Conservation (phyloP, 2,888 invertebrate genomes). For the Drosophila acutilabella region DNA sequence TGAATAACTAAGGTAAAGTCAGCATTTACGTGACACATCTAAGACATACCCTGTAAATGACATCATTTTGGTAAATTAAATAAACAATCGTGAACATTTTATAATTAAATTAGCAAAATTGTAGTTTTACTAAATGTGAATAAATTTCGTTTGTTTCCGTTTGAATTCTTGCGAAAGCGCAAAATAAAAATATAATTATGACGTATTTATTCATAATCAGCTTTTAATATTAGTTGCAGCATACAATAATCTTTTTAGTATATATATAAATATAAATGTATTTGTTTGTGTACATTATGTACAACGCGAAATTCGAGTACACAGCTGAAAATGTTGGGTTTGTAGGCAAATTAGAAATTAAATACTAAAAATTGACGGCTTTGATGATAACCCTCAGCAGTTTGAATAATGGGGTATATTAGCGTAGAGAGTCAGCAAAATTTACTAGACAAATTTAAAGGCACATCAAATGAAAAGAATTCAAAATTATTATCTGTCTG, state of each 20-base stretch:
- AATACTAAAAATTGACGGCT: constrained; percentile 5
- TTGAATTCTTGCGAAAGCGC: background rate
- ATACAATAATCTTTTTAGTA: background rate
- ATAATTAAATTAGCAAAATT: too few species aligned
- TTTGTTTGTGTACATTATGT: background rate
- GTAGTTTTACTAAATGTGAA: too few species aligned
- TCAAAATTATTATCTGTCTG: constrained; percentile 18
- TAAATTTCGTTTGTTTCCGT: background rate
- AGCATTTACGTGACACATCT: constrained; percentile 1
- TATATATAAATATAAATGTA: background rate
- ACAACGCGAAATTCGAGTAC: constrained; percentile 16
- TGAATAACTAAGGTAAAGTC: background rate
- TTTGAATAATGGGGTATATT: constrained; percentile 28
- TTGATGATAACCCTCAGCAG: constrained; percentile 36
- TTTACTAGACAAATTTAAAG: constrained; percentile 8
- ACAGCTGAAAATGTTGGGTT: constrained; percentile 25
- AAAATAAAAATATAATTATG: background rate
- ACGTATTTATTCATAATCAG: constrained; percentile 22
- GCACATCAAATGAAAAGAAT: constrained; percentile 16
- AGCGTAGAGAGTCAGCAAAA: constrained; percentile 17
- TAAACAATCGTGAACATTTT: too few species aligned
- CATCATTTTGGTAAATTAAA: background rate
- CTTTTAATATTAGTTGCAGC: background rate
- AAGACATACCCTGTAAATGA: constrained; percentile 13
- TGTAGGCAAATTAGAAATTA: constrained; percentile 7